phyloP scores from a whole-genome alignment of 1,140 invertebrate species.

The Drosophila ogumai region DNA sequence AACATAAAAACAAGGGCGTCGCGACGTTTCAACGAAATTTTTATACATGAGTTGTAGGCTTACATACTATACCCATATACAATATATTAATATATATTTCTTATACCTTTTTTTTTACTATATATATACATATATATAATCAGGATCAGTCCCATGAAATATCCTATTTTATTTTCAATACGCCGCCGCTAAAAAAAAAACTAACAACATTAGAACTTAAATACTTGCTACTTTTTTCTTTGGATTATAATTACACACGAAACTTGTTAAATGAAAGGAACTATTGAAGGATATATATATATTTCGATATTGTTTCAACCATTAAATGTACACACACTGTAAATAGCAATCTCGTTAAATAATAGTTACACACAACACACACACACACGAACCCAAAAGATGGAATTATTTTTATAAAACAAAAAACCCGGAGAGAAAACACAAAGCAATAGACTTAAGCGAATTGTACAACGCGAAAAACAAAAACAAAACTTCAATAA shows the following conservation, averaged over 20 bases:
- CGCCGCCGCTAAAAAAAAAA: slow-evolving; percentile 29
- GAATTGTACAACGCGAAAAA: slow-evolving; percentile 58
- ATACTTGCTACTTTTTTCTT: slow-evolving; percentile 16
- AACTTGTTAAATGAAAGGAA: slow-evolving; percentile 32
- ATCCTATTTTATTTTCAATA: slow-evolving; percentile 32
- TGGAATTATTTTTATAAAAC: slow-evolving; percentile 55
- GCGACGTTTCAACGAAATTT: slow-evolving; percentile 59
- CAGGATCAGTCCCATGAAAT: slow-evolving; percentile 23
- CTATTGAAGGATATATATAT: slow-evolving; percentile 19
- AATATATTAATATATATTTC: slow-evolving; percentile 30
- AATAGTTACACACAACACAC: slow-evolving; percentile 58
- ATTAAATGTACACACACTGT: slow-evolving; percentile 60
- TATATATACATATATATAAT: not conserved
- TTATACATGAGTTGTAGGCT: slow-evolving; percentile 40
- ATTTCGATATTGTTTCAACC: slow-evolving; percentile 41
- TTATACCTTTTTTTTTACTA: slow-evolving; percentile 22
- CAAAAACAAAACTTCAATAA: slow-evolving; percentile 50
- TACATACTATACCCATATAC: slow-evolving; percentile 21
- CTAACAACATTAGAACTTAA: slow-evolving; percentile 1
- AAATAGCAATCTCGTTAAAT: slow-evolving; percentile 81
- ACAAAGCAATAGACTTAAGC: slow-evolving; percentile 74
- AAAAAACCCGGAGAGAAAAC: slow-evolving; percentile 43
- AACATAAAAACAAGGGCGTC: slow-evolving; percentile 27
- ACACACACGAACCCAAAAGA: slow-evolving; percentile 37
- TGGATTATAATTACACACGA: not conserved